phyloP scores from a whole-genome alignment of 2,888 invertebrate species.

The Capitulum mitella region DNA sequence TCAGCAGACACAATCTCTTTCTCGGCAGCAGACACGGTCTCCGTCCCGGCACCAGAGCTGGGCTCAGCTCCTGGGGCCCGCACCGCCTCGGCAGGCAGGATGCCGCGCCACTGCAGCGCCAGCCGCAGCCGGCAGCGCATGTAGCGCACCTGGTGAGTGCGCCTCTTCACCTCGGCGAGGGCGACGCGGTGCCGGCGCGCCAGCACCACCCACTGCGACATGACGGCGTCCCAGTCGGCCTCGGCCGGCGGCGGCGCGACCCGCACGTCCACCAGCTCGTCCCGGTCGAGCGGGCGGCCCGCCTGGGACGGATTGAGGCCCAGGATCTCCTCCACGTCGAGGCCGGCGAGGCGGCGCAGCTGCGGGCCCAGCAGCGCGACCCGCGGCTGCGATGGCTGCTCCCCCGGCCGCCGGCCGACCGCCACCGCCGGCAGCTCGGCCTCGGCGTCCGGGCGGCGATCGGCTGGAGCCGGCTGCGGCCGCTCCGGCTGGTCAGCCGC shows the following conservation, averaged over 20 bases:
- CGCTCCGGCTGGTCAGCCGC: not conserved
- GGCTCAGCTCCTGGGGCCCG: too few relatives aligned
- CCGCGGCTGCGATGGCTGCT: not conserved
- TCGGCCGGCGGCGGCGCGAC: not conserved
- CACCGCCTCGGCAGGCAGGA: not conserved
- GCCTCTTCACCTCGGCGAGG: not conserved
- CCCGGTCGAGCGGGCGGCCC: not conserved
- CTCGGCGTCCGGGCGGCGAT: too few relatives aligned
- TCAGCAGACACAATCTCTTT: too few relatives aligned
- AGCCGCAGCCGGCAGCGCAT: not conserved
- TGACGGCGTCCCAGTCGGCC: slow-evolving; percentile 9
- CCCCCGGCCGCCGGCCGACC: not conserved
- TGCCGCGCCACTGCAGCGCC: not conserved
- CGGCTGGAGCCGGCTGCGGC: not conserved
- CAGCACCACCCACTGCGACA: not conserved
- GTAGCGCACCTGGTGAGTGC: slow-evolving; percentile 10
- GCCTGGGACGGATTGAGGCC: not conserved
- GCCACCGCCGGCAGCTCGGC: not conserved
- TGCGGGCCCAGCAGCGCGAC: not conserved
- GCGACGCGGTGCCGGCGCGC: not conserved
- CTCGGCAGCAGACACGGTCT: too few relatives aligned
- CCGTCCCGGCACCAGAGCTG: too few relatives aligned
- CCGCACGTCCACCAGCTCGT: not conserved
- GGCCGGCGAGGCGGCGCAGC: not conserved
- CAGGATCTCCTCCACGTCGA: not conserved